Base-by-base conservation (phyloP, 2,113 vertebrate genomes). In the Oxyruncus cristatus region DNA sequence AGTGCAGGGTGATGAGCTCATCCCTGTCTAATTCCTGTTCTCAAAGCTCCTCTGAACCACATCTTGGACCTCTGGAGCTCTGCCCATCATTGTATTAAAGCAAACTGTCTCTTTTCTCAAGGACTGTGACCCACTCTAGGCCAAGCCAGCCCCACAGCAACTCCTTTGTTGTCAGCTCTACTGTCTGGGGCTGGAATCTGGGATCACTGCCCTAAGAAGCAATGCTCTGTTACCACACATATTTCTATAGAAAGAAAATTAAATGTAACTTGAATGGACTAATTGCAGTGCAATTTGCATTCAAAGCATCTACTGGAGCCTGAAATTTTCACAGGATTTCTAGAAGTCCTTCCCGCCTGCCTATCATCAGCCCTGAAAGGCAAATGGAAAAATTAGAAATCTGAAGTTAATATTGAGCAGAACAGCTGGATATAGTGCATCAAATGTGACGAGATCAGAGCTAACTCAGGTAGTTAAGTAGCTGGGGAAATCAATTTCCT, bases 261-360 rank as follows among this genome's bases (percentile, higher is more conserved):
- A 83, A 87, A 88, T 55, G 11, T 44, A 79, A 94, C 52, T 82
- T 88, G 42, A 17, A 55, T 71, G 42, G 62, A 49, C 97, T 98
- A 98, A 98, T 96, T 98, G 97, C 97, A 93, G 98, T 98, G 33
- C 98, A 98, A 98, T 98, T 98, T 27, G 93, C 97, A 30, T 98
- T 98, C 92, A 98, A 94, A 97, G 98, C 97, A 96, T 98, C 98
- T 81, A 98, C 98, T 87, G 92, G 97, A 98, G 96, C 97, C 97
- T 74, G 97, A 98, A 95, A 98, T 95, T 76, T 87, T 98, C 83
- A 98, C 97, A 20, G 98, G 98, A 96, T 98, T 98, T 96, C 98
- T 98, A 80, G 97, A 98, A 95, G 95, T 97, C 63, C 94, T 95
- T 62, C 97, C 96, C n/a, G 98, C 97, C 94, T 97, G 96, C 83